Evolutionary conservation across 1,140 invertebrate genomes (phyloP), one percentile per base, ranked within the genome.

Genomic region (Lordiphosa stackelbergi): DNA sequence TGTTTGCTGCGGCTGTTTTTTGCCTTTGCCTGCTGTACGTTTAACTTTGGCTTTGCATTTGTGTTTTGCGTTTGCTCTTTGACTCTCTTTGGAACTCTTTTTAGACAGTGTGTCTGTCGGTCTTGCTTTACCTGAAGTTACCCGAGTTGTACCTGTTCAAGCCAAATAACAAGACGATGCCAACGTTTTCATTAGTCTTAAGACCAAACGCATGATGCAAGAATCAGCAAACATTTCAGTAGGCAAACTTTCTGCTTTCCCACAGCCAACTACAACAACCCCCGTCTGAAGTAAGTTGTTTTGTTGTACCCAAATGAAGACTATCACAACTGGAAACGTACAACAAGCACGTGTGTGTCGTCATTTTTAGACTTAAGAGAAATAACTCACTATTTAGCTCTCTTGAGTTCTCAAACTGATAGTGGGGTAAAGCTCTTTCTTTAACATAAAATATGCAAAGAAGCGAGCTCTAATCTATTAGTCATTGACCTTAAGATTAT

Each of bases 31-130:
- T 16, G 37, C 28, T 36, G 40, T 42, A 48, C 38, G 43, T 41
- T 71, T 48, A 66, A 64, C 75, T 75, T 68, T 73, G 66, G 77
- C 66, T 77, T 77, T 78, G 69, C 64, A 60, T 69, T 77, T 24
- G 48, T 54, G 42, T 31, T 34, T 54, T 66, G 62, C 51, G 47
- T 55, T 68, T 68, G 34, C 22, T 51, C 54, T 59, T 45, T 19
- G 12, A 19, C 46, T 43, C 36, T 31, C 48, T 55, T 12, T 35
- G 16, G 22, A 35, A 48, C 49, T 34, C 46, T 46, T 41, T 61
- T 60, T 63, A 16, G 16, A 16, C 2, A 1, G 16, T 16, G 16
- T 16, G 16, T 16, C 16, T 57, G 53, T 22, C 22, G 22, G 22
- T 3, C 4, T 22, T 22, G 22, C 22, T 22, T 22, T 22, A 22